Percentiles rank a stretch among this genome's conserved stretches.
These are phyloP conservation scores for Hirtodrosophila confusa DNA, from an alignment of 2,888 invertebrate genomes.

Conservation along the genomic window DNA sequence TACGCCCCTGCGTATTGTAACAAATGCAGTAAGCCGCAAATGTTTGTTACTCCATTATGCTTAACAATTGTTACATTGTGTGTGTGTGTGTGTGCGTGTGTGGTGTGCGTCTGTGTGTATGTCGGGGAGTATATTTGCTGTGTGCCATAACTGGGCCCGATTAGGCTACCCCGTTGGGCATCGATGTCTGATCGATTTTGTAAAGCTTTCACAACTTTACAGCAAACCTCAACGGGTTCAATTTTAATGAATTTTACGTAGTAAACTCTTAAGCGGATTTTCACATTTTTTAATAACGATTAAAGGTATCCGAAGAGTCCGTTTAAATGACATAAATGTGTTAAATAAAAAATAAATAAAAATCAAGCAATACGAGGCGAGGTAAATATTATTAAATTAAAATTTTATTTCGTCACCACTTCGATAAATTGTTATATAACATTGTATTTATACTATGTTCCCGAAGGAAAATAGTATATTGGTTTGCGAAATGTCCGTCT, in stretches of 20 bases:
- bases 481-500: no score
- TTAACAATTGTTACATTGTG: conserved; percentile 20
- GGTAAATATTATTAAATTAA: no score
- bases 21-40: conserved; percentile 71
- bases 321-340: no score
- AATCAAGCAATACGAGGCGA: no score
- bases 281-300: conserved; percentile 11
- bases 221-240: conserved; percentile 18
- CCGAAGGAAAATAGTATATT: no score
- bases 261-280: conserved; percentile 8
- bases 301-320: not conserved
- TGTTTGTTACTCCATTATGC: conserved; percentile 75
- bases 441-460: no score
- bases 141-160: conserved; percentile 28
- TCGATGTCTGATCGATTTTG: conserved; percentile 19
- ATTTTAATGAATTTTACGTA: conserved; percentile 15
- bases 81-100: conserved; percentile 7
- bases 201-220: conserved; percentile 20
- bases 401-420: no score
- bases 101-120: conserved; percentile 8
- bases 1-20: not conserved
- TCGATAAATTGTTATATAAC: no score
- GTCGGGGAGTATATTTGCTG: conserved; percentile 13
- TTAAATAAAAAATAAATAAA: no score
- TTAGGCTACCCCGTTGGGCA: conserved; percentile 24